Conservation (phyloP, 2,888 invertebrate species). For the Abrostola triplasia region DNA sequence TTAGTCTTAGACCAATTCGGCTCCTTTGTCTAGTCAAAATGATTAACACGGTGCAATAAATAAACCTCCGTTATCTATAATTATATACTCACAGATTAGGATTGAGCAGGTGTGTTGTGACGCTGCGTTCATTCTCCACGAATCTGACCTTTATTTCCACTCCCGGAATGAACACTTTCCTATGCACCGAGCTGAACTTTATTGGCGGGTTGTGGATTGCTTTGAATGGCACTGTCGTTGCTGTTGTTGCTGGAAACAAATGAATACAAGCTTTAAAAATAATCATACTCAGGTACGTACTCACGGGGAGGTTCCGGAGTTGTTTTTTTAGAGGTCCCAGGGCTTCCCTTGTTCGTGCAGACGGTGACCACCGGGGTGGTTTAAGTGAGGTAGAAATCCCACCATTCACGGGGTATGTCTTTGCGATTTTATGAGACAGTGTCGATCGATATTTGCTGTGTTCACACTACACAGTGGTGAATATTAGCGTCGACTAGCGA, state of each 20-base stretch:
- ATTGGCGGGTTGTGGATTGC: conserved; percentile 90
- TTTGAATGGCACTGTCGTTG: conserved; percentile 89
- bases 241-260: conserved; percentile 64
- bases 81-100: conserved; percentile 93
- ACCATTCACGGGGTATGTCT: too few species aligned
- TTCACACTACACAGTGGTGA: too few species aligned
- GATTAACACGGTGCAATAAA: not conserved
- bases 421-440: too few species aligned
- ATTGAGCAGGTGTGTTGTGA: conserved; percentile 95
- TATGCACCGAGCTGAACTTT: conserved; percentile 92
- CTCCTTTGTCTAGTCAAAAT: too few species aligned
- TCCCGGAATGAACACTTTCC: conserved; percentile 94
- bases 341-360: too few species aligned
- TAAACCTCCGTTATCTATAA: not conserved
- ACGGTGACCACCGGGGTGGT: too few species aligned
- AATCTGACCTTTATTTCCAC: conserved; percentile 93
- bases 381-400: too few species aligned
- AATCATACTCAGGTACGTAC: too few species aligned
- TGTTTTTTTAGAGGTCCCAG: too few species aligned
- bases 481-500: too few species aligned
- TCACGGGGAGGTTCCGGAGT: too few species aligned
- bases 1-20: conserved; percentile 6
- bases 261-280: not conserved
- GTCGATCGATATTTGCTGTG: too few species aligned
- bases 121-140: conserved; percentile 93